phyloP scores from a whole-genome alignment of 1,140 invertebrate species.

The Ruditapes philippinarum region DNA sequence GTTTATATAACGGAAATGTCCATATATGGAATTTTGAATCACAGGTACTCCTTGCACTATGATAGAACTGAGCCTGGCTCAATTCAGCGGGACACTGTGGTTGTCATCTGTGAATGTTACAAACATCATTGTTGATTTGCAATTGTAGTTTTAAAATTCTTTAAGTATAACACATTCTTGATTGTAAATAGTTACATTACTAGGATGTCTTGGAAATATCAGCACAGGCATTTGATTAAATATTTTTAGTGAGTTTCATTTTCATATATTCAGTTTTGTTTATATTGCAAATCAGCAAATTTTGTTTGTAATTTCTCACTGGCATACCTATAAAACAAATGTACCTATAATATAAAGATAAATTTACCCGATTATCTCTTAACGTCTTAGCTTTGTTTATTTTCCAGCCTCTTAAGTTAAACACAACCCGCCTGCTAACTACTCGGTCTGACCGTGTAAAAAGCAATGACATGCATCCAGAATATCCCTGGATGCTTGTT shows the following conservation, averaged over 20 bases:
- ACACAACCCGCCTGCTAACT: slow-evolving; percentile 48
- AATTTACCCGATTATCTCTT: background rate
- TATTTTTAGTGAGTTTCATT: too few relatives aligned
- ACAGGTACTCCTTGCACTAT: slow-evolving; percentile 88
- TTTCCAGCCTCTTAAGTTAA: slow-evolving; percentile 56
- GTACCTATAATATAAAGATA: too few relatives aligned
- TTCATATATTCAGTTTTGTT: too few relatives aligned
- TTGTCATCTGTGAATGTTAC: background rate
- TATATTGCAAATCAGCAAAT: too few relatives aligned
- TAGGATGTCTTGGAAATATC: too few relatives aligned
- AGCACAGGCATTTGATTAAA: too few relatives aligned
- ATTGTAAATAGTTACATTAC: too few relatives aligned
- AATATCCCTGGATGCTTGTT: slow-evolving; percentile 38
- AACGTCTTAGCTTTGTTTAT: slow-evolving; percentile 39
- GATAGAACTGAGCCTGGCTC: background rate
- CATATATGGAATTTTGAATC: slow-evolving; percentile 99
- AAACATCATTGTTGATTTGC: background rate
- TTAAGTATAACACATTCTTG: too few relatives aligned
- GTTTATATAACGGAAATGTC: slow-evolving; percentile 99
- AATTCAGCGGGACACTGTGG: background rate
- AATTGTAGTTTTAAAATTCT: too few relatives aligned
- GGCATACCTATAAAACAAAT: too few relatives aligned
- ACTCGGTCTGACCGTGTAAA: slow-evolving; percentile 63
- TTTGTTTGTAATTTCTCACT: too few relatives aligned
- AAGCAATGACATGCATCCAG: slow-evolving; percentile 53